Evolutionary conservation across 2,113 vertebrate species (phyloP).

Genomic region (Lontra canadensis): DNA sequence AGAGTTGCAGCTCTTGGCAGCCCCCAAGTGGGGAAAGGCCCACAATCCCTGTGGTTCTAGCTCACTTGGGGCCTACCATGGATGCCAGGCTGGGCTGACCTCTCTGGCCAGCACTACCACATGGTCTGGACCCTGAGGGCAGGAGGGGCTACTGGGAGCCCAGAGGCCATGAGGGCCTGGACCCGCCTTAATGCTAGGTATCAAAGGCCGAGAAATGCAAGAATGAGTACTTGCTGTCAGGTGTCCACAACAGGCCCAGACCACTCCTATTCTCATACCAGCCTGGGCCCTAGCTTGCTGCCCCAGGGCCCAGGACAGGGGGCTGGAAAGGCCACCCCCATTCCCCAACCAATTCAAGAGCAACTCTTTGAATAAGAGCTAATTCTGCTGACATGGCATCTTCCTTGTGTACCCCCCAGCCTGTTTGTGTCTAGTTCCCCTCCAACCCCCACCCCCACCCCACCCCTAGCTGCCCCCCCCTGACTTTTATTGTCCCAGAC

Average conservation of each 20-base stretch:
- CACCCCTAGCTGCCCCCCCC: not conserved
- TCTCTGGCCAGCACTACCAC: not conserved
- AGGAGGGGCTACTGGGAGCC: constrained; percentile 44
- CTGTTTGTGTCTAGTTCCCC: constrained; percentile 27
- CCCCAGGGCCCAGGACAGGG: constrained; percentile 24
- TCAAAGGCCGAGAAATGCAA: constrained; percentile 78
- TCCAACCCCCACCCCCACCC: constrained; percentile 22
- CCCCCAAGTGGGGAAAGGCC: not conserved
- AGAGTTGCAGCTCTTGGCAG: not conserved
- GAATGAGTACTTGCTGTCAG: constrained; percentile 58
- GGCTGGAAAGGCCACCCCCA: constrained; percentile 33
- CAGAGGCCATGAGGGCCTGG: not conserved
- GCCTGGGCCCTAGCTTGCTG: not conserved
- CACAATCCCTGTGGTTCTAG: not conserved
- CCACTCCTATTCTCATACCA: not conserved
- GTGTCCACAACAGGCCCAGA: constrained; percentile 26
- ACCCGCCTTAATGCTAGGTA: constrained; percentile 65
- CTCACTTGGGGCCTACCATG: not conserved
- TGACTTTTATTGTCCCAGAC: constrained; percentile 78
- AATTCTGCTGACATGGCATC: constrained; percentile 61
- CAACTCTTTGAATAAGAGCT: constrained; percentile 63
- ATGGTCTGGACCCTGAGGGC: not conserved
- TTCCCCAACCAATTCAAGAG: not conserved
- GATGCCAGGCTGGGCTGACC: constrained; percentile 30
- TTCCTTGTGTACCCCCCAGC: constrained; percentile 44